Evolutionary conservation across 1,140 invertebrate genomes (phyloP), one percentile per base, ranked within the genome.

Genomic region (Thrips palmi): DNA sequence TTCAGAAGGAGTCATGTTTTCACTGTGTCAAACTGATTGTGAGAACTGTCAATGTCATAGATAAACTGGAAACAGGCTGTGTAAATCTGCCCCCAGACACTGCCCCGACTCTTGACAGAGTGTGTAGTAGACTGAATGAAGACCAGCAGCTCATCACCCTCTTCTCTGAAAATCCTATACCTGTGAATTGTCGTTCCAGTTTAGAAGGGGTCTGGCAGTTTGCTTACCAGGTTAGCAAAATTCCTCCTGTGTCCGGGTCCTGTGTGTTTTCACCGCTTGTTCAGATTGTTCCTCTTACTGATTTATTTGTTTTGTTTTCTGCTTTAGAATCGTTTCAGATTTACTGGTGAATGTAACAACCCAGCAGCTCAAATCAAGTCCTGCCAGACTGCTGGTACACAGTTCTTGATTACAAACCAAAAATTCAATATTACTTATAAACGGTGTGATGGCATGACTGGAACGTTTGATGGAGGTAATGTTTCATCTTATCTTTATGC

Each of bases 351-450:
- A 56, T 93, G 87, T 53, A 70, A 72, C 47, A 62, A 87, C 57
- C 77, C 76, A 1, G 83, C 91, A 57, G 85, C 82, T 4, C 73
- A 79, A 48, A 89, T 97, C 43, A 72, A 71, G 49, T 93, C 91
- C 0, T 97, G 92, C 61, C 92, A 97, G 62, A 84, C 80, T 10
- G 84, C 91, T 23, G 92, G 91, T 40, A 89, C 87, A 10, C 83
- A 93, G 55, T 93, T 92, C 58, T 72, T 92, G 27, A 93, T 94
- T 45, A 85, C 88, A 20, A 97, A 97, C 63, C 85, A 96, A 55
- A 91, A 94, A 51, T 97, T 97, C 48, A 85, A 87, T 48, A 89
- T 97, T 39, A 89, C 82, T 5, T 97, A 93, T 54, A 78, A 79
- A 41, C 74, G 77, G 52, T 97, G 92, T 57, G 58, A 70, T 32